Evolutionary conservation across 1,140 invertebrate genomes (phyloP).

Genomic region (Hycleus phaleratus): DNA sequence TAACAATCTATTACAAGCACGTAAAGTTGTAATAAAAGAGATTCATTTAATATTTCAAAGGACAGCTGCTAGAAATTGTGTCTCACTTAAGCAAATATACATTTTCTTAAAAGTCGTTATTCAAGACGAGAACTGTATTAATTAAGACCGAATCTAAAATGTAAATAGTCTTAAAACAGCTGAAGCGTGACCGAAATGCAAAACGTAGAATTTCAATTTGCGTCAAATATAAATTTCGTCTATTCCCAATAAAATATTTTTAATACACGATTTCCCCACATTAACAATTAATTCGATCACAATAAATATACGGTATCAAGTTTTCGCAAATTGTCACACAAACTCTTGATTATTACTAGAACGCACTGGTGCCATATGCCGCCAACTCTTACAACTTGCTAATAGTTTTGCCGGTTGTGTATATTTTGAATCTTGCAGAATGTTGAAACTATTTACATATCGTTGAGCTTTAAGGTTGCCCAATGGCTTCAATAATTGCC

Average conservation of each 20-base stretch:
- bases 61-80: slow-evolving; percentile 19
- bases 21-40: slow-evolving; percentile 16
- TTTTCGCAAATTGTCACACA: slow-evolving; percentile 15
- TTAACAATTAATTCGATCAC: too few relatives aligned
- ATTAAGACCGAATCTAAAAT: slow-evolving; percentile 29
- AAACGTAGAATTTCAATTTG: slow-evolving; percentile 18
- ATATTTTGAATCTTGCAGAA: neutral
- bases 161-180: slow-evolving; percentile 28
- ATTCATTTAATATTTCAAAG: slow-evolving; percentile 15
- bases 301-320: slow-evolving; percentile 18
- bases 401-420: slow-evolving; percentile 1
- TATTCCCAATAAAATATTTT: neutral
- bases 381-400: slow-evolving; percentile 12
- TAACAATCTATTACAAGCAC: slow-evolving; percentile 16
- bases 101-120: slow-evolving; percentile 19
- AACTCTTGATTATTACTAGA: slow-evolving; percentile 21
- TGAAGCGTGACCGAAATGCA: slow-evolving; percentile 27
- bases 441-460: too few relatives aligned
- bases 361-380: slow-evolving; percentile 12
- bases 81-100: slow-evolving; percentile 11
- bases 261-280: too few relatives aligned
- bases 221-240: slow-evolving; percentile 13
- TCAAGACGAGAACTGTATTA: slow-evolving; percentile 23
- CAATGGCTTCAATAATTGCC: too few relatives aligned
- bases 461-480: too few relatives aligned